phyloP scores from a whole-genome alignment of 2,797 vertebrate genomes.

The Esox lucius region DNA sequence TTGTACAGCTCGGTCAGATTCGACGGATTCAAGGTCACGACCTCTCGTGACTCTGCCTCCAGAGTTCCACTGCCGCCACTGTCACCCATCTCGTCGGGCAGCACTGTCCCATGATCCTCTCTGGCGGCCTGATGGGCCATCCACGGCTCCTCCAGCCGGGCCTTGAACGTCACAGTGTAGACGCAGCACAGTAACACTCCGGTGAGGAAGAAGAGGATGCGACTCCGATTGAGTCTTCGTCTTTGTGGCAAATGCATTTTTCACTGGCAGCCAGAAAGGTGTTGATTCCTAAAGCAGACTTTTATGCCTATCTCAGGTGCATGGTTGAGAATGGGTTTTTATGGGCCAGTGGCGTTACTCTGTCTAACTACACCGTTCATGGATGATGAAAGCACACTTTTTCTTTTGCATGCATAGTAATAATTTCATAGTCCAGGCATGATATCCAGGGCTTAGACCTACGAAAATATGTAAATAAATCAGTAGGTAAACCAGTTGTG shows the following conservation, averaged over 20 bases:
- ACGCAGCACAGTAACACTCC: constrained; percentile 71
- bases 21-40: constrained; percentile 51
- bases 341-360: constrained; percentile 21
- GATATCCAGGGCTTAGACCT: constrained; percentile 39
- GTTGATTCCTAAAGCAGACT: constrained; percentile 41
- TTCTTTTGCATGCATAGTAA: constrained; percentile 16
- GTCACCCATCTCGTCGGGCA: constrained; percentile 19
- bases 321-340: constrained; percentile 48
- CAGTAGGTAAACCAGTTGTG: constrained; percentile 11
- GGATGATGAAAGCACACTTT: constrained; percentile 24
- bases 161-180: constrained; percentile 74
- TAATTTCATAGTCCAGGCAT: constrained; percentile 41
- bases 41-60: constrained; percentile 51
- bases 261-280: constrained; percentile 43
- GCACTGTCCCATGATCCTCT: constrained; percentile 9
- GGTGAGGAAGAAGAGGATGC: constrained; percentile 78
- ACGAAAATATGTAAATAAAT: constrained; percentile 29
- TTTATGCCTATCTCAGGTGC: constrained; percentile 38
- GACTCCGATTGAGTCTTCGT: constrained; percentile 69
- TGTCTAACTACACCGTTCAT: constrained; percentile 29
- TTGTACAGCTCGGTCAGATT: constrained; percentile 54
- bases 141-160: constrained; percentile 54
- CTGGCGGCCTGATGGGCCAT: constrained; percentile 31
- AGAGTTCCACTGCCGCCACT: constrained; percentile 17
- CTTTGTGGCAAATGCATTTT: constrained; percentile 68